phyloP scores from a whole-genome alignment of 2,797 vertebrate genomes.

The Perodicticus potto region DNA sequence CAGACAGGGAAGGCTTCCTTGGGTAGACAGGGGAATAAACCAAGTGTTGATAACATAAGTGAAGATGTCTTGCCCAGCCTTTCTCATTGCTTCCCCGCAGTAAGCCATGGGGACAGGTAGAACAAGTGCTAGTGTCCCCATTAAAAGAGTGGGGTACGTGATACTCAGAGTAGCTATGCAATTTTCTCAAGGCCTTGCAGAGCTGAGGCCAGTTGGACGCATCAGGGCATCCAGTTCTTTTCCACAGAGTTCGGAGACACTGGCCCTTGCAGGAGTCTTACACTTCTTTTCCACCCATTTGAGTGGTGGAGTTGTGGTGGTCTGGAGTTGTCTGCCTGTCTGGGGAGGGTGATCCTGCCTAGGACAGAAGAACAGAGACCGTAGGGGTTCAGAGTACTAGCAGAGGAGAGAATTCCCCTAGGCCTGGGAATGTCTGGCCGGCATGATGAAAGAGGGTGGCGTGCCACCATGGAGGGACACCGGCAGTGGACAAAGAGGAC shows the following conservation, averaged over 20 bases:
- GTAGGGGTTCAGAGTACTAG: background rate
- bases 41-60: background rate
- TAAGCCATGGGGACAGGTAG: background rate
- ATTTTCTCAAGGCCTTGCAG: background rate
- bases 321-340: background rate
- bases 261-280: background rate
- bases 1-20: constrained; percentile 12
- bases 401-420: background rate
- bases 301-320: background rate
- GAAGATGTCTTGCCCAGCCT: background rate
- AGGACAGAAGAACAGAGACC: background rate
- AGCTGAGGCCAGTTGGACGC: background rate
- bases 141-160: background rate
- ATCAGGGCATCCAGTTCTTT: background rate
- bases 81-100: background rate
- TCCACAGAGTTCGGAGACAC: background rate
- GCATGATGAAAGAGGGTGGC: background rate
- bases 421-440: background rate
- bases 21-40: background rate
- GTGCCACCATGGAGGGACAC: no score
- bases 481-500: no score
- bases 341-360: background rate
- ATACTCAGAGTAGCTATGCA: rapidly evolving
- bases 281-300: background rate
- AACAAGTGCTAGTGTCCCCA: rapidly evolving